Base-by-base conservation (phyloP, 2,113 vertebrate species). In the Grammomys dolichurus region DNA sequence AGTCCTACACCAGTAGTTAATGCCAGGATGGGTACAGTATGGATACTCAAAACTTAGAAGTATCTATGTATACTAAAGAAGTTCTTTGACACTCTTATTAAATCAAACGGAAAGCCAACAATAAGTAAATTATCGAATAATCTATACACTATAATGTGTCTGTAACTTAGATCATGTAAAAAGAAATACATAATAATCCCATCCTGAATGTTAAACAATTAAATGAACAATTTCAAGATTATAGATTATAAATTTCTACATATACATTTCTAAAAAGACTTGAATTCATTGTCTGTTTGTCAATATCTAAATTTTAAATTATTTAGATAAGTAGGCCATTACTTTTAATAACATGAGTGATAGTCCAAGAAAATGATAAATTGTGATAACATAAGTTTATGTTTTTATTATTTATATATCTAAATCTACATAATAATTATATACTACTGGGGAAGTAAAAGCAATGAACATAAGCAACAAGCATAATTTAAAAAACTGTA, bases 201-300 rank as follows among this genome's bases (percentile, higher is more conserved):
- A 51, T 43, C 11, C 28, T n/a, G 13, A 73, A 86, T 51, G 65
- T 89, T 89, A 89, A 75, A 48, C 7, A 92, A 51, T 36, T n/a
- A 63, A 69, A 84, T 75, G 76, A 7, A 48, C 22, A 88, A 72
- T 72, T 92, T 84, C 65, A n/a, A 95, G 46, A 89, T 75, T 11
- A 51, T 78, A 36, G 28, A 1, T 28, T 78, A 51, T 17, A 51
- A 33, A 78, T 78, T 58, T 91, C n/a, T 20, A 67, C 28, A 36
- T 60, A 56, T n/a, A 22, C 2, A 31, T 77, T 78, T 78, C 7
- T 20, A 4, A 89, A 73, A 89, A 70, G 43, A 7, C 16, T 11
- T 69, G 26, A 86, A 81, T 86, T 94, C 3, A 14, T 36, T 54
- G 19, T 60, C 60, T 69, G 65, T 84, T 95, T 69, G 33, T 3